phyloP scores from a whole-genome alignment of 2,888 invertebrate genomes.

The Mechanitis mazaeus region DNA sequence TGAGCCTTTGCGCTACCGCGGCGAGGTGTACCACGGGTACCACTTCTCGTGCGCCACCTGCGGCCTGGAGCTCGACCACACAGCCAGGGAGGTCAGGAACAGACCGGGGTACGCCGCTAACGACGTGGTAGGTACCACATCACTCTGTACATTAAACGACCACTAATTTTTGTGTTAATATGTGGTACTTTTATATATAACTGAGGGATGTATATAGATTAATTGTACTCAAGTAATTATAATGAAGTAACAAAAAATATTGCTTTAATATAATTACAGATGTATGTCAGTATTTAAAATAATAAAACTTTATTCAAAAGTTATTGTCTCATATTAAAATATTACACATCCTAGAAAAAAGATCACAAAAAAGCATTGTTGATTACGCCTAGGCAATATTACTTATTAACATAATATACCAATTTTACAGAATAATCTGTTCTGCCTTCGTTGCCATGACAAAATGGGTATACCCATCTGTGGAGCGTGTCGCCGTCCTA shows the following conservation, averaged over 20 bases:
- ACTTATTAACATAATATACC: not conserved
- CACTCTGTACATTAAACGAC: not conserved
- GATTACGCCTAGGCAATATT: too few species aligned
- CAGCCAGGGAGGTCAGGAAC: slow-evolving; percentile 96
- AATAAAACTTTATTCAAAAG: too few species aligned
- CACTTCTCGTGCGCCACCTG: slow-evolving; percentile 98
- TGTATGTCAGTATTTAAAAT: too few species aligned
- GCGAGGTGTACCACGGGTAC: slow-evolving; percentile 99
- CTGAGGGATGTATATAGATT: too few species aligned
- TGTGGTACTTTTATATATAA: too few species aligned
- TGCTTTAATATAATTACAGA: too few species aligned
- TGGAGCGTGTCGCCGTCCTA: slow-evolving; percentile 98
- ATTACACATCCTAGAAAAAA: too few species aligned
- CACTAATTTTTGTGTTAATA: too few species aligned
- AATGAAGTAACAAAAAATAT: too few species aligned
- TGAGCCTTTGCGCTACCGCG: slow-evolving; percentile 92
- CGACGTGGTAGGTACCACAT: slow-evolving; percentile 82
- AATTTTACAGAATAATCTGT: slow-evolving; percentile 88
- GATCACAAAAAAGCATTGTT: too few species aligned
- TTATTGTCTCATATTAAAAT: too few species aligned
- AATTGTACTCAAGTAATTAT: too few species aligned
- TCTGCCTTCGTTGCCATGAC: slow-evolving; percentile 98
- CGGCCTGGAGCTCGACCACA: slow-evolving; percentile 94
- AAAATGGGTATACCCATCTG: slow-evolving; percentile 99
- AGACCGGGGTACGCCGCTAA: slow-evolving; percentile 92